phyloP scores from a whole-genome alignment of 1,140 invertebrate genomes.

The Arion vulgaris region DNA sequence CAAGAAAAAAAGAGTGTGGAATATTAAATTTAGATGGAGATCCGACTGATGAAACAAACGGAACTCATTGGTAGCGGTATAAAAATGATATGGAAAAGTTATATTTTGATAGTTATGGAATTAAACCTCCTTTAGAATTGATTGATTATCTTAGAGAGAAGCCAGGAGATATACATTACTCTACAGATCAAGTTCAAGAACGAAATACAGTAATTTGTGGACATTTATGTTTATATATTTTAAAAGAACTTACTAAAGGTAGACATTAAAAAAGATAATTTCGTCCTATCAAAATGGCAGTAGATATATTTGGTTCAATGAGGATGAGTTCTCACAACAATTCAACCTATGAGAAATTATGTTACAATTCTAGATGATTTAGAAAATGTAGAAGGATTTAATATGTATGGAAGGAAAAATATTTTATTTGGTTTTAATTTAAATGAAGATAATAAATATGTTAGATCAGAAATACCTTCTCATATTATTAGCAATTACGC shows the following conservation, averaged over 20 bases:
- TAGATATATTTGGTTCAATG: constrained; percentile 1
- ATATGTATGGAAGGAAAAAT: not conserved
- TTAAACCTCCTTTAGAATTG: not conserved
- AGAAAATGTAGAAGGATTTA: constrained; percentile 9
- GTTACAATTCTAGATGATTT: not conserved
- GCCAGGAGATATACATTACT: not conserved
- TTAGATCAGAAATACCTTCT: not conserved
- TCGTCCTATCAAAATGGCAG: not conserved
- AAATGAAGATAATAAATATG: not conserved
- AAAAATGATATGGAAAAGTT: not conserved
- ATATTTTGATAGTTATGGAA: constrained; percentile 12
- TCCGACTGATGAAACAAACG: not conserved
- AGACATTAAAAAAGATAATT: not conserved
- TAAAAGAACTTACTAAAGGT: not conserved
- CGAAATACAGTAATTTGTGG: not conserved
- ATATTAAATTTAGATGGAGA: not conserved
- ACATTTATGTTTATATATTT: constrained; percentile 6
- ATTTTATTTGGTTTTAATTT: not conserved
- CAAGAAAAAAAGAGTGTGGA: constrained; percentile 9
- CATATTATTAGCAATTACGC: not conserved
- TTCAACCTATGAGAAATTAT: not conserved
- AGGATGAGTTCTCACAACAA: not conserved
- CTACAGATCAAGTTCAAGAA: not conserved
- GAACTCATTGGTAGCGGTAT: constrained; percentile 5
- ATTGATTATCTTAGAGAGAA: constrained; percentile 4